Conservation (phyloP, 2,797 vertebrate species). For the Mionectes olivaceus region DNA sequence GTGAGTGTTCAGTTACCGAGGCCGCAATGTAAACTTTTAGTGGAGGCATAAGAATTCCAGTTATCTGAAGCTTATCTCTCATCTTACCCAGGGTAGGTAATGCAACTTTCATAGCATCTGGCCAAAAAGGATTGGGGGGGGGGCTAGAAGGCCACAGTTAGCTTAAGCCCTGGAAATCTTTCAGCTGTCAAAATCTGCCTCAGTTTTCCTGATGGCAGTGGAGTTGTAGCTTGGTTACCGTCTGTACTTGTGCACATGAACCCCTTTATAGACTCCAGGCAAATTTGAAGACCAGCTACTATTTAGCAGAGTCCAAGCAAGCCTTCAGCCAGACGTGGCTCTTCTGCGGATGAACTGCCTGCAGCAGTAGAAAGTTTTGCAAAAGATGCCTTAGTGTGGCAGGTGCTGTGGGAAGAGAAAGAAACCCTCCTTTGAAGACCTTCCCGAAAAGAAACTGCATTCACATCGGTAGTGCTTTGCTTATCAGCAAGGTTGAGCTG, state of each 20-base stretch:
- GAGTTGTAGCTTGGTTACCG: background rate
- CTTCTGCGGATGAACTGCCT: background rate
- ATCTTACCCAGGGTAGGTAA: background rate
- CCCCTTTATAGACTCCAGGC: background rate
- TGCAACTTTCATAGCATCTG: background rate
- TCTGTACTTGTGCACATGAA: background rate
- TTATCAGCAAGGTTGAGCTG: background rate
- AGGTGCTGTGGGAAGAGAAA: background rate
- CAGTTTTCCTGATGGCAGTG: background rate
- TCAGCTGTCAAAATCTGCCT: background rate
- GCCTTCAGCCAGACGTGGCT: background rate
- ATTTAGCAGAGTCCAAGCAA: background rate
- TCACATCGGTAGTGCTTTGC: background rate
- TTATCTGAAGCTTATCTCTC: constrained; percentile 12
- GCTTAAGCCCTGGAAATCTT: background rate
- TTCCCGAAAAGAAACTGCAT: background rate
- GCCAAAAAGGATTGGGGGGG: background rate
- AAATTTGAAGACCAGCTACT: background rate
- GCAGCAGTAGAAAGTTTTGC: background rate
- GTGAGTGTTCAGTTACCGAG: background rate
- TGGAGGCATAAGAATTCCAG: background rate
- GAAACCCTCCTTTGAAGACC: background rate
- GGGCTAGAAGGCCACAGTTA: background rate
- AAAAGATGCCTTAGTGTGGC: background rate
- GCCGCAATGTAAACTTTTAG: background rate